Percentiles rank a stretch among this genome's conserved stretches.
Conservation (phyloP, 2,113 vertebrate genomes). For the Platichthys stellatus region DNA sequence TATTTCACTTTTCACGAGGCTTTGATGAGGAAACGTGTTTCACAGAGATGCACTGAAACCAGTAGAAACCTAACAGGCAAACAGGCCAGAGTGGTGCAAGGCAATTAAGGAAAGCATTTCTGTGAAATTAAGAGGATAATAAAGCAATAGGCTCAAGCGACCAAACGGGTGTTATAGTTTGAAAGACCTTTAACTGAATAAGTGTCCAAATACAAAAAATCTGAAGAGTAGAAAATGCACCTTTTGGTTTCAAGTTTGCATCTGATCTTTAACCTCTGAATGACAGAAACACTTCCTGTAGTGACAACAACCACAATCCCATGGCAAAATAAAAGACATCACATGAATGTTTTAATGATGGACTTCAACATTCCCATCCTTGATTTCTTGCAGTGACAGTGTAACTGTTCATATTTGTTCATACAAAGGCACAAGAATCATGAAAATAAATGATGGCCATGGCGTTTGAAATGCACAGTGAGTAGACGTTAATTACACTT, state of each 20-base stretch:
- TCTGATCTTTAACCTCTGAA: slow-evolving; percentile 32
- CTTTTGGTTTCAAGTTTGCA: slow-evolving; percentile 59
- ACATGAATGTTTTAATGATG: slow-evolving; percentile 26
- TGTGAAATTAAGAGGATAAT: slow-evolving; percentile 20
- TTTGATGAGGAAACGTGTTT: slow-evolving; percentile 25
- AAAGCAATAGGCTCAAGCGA: slow-evolving; percentile 24
- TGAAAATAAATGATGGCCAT: neutral
- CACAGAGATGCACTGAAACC: slow-evolving; percentile 30
- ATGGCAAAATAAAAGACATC: slow-evolving; percentile 25
- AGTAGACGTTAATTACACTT: slow-evolving; percentile 31
- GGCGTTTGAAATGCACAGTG: slow-evolving; percentile 54
- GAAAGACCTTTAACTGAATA: neutral
- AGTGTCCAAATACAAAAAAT: slow-evolving; percentile 3
- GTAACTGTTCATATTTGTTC: slow-evolving; percentile 56
- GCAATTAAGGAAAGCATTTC: slow-evolving; percentile 4
- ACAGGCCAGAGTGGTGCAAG: slow-evolving; percentile 17
- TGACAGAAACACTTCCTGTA: slow-evolving; percentile 26
- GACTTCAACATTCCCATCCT: slow-evolving; percentile 32
- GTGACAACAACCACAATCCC: slow-evolving; percentile 20
- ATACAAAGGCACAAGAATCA: slow-evolving; percentile 80
- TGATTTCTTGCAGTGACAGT: slow-evolving; percentile 57
- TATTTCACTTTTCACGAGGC: slow-evolving; percentile 18
- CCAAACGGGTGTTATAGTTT: neutral
- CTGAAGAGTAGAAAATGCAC: slow-evolving; percentile 50
- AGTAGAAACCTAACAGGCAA: neutral